Conservation (phyloP, 2,797 vertebrate species). For the Neosilurus hyrtlii region DNA sequence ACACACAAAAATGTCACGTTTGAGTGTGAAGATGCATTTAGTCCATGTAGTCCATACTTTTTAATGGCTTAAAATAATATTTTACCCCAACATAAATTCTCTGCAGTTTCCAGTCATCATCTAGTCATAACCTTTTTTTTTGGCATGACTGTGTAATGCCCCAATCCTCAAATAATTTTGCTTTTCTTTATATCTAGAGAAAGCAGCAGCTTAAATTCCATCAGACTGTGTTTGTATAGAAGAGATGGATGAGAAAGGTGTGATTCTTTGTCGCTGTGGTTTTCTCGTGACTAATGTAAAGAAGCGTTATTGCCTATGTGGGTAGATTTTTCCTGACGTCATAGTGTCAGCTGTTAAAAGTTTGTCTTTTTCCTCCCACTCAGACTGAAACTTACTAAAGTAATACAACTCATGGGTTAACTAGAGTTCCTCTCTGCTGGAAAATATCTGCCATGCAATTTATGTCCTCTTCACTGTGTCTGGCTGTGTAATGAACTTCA, state of each 20-base stretch:
- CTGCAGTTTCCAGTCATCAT: background rate
- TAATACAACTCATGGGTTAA: conserved; percentile 47
- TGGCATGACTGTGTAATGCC: background rate
- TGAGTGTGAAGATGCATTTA: background rate
- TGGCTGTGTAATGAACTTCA: conserved; percentile 47
- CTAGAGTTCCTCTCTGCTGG: conserved; percentile 43
- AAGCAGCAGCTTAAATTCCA: background rate
- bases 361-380: conserved; percentile 46
- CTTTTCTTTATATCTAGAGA: background rate
- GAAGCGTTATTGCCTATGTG: conserved; percentile 33
- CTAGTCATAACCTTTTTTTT: background rate
- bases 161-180: background rate
- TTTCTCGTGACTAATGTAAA: conserved; percentile 39
- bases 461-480: conserved; percentile 44
- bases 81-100: background rate
- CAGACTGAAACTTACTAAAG: conserved; percentile 42
- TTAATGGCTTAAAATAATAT: background rate
- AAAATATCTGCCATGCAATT: conserved; percentile 48
- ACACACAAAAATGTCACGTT: background rate
- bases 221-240: background rate
- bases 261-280: background rate
- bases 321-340: conserved; percentile 37
- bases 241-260: background rate
- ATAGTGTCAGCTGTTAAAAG: conserved; percentile 44
- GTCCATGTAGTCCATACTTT: background rate